Conservation (phyloP, 1,140 invertebrate genomes). For the Pararge aegeria region DNA sequence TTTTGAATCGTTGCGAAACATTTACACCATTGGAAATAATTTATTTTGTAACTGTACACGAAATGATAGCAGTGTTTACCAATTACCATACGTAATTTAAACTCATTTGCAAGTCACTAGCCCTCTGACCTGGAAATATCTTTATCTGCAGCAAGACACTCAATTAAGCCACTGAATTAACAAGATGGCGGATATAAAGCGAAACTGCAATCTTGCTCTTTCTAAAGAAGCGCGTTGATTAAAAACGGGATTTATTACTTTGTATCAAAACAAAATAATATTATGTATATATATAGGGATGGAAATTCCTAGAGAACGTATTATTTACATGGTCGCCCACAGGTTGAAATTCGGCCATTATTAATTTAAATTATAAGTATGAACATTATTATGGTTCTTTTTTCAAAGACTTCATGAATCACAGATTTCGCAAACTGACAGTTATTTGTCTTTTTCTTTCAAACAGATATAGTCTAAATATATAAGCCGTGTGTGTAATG, state of each 20-base stretch:
- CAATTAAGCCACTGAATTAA: conserved; percentile 37
- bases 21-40: neutral
- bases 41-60: neutral
- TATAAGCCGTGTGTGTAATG: too few relatives aligned
- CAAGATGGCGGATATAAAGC: conserved; percentile 18
- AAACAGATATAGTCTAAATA: too few relatives aligned
- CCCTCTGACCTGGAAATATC: conserved; percentile 14
- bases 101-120: conserved; percentile 9
- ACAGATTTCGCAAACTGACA: too few relatives aligned
- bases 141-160: conserved; percentile 28
- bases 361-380: too few relatives aligned
- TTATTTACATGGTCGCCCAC: too few relatives aligned
- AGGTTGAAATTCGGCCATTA: too few relatives aligned
- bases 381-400: too few relatives aligned
- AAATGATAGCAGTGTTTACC: neutral
- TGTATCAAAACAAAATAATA: neutral
- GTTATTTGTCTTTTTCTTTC: too few relatives aligned
- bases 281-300: too few relatives aligned
- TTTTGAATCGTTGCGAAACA: too few relatives aligned
- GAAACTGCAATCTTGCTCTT: conserved; percentile 1
- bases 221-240: conserved; percentile 16
- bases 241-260: conserved; percentile 20
- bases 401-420: too few relatives aligned
- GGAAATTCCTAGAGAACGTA: too few relatives aligned
- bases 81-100: neutral